phyloP scores from a whole-genome alignment of 2,888 invertebrate species.

The Philopedon plagiatum region DNA sequence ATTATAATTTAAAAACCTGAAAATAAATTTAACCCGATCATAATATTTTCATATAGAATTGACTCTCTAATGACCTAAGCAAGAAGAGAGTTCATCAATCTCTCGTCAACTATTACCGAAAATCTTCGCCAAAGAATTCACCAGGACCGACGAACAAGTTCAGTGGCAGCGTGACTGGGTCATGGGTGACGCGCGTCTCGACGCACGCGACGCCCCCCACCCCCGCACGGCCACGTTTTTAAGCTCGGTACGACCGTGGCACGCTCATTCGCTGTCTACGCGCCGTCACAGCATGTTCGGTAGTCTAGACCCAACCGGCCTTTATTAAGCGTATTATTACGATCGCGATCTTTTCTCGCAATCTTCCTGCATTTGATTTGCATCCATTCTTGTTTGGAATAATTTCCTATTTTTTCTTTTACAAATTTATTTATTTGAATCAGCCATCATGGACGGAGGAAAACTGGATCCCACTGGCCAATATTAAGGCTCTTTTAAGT shows the following conservation, averaged over 20 bases:
- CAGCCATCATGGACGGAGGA: slow-evolving; percentile 65
- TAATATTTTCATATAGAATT: no score
- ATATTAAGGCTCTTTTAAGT: slow-evolving; percentile 58
- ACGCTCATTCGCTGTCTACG: slow-evolving; percentile 47
- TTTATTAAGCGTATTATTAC: slow-evolving; percentile 58
- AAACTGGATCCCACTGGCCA: slow-evolving; percentile 68
- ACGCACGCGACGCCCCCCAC: slow-evolving; percentile 62
- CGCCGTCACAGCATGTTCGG: slow-evolving; percentile 44
- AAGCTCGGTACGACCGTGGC: slow-evolving; percentile 58
- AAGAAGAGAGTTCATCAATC: slow-evolving; percentile 45
- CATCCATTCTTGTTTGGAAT: slow-evolving; percentile 21
- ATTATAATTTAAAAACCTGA: no score
- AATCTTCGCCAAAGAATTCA: slow-evolving; percentile 27
- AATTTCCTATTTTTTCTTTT: slow-evolving; percentile 1
- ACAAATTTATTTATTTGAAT: slow-evolving; percentile 6
- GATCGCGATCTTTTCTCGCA: slow-evolving; percentile 45
- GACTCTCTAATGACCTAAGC: slow-evolving; percentile 4
- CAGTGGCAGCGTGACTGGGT: slow-evolving; percentile 68
- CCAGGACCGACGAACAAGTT: slow-evolving; percentile 60
- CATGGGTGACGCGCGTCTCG: slow-evolving; percentile 66
- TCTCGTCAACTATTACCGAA: slow-evolving; percentile 43
- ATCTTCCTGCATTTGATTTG: not conserved
- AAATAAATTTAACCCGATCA: no score
- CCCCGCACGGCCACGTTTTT: slow-evolving; percentile 59
- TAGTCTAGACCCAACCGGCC: slow-evolving; percentile 66